Evolutionary conservation across 2,888 invertebrate species (phyloP), one percentile per base, ranked within the genome.

Genomic region (Troides oblongomaculatus): DNA sequence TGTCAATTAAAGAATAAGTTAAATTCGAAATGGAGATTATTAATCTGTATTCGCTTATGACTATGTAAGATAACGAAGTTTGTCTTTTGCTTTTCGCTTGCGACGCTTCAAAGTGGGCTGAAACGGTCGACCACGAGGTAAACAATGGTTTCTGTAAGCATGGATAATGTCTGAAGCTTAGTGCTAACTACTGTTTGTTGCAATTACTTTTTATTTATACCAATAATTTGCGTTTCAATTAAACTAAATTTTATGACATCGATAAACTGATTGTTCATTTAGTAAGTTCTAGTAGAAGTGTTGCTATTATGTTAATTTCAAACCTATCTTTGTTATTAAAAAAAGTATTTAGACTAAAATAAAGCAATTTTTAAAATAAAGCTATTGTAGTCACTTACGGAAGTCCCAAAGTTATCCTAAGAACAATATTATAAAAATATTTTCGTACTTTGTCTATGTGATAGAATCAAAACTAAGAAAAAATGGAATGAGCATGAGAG

Each of bases 71-170:
- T 89, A 87, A 89, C 77, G 61, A 5, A 77, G 46, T 79, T 77
- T 80, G 77, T 85, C 80, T 87, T 90, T 80, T 89, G 90, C 89
- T 89, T 92, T 79, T 86, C 82, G 90, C 90, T 91, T 90, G 79
- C 89, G 86, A 82, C 72, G 77, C 78, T 76, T 77, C 78, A 83
- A 89, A 92, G 92, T 84, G 92, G 91, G 83, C 90, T 92, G 88
- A 92, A 91, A 89, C 82, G 91, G 80, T 89, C 90, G 70, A 86
- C 87, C 73, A 83, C 89, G 84, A 92, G 92, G 92, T 92, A 92
- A 90, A 79, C 75, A 68, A 36, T 50, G 63, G 66, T 66, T 56
- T 66, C 43, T 70, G 39, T 70, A 64, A 59, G 70, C 70, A 70
- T 70, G 70, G n/a, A n/a, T 23, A n/a, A 58, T 59, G 36, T 68